Conservation (phyloP, 2,113 vertebrate species). For the Solea senegalensis region DNA sequence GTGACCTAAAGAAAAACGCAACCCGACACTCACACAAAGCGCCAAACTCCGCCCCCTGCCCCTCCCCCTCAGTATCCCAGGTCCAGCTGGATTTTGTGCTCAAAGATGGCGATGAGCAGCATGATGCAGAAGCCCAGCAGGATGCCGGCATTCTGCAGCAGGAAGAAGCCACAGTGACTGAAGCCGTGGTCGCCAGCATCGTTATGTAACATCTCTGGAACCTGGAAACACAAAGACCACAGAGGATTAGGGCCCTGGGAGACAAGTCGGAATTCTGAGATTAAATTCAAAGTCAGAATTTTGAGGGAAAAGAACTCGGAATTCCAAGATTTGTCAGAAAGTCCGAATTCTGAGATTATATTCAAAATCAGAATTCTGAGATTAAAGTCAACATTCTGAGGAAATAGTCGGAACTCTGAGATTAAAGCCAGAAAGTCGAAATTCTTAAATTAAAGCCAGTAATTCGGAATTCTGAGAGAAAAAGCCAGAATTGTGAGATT, state of each 20-base stretch:
- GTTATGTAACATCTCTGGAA: slow-evolving; percentile 98
- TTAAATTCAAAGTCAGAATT: too few relatives aligned
- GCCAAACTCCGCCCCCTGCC: not conserved
- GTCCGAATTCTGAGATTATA: too few relatives aligned
- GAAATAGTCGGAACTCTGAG: too few relatives aligned
- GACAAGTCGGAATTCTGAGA: too few relatives aligned
- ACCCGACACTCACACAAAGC: not conserved
- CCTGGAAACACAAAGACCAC: slow-evolving; percentile 71
- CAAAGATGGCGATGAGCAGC: slow-evolving; percentile 95
- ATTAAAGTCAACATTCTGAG: too few relatives aligned
- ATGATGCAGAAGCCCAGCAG: slow-evolving; percentile 96
- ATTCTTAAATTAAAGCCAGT: too few relatives aligned
- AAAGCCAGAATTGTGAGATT: too few relatives aligned
- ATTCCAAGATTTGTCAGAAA: too few relatives aligned
- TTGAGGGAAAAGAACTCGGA: too few relatives aligned
- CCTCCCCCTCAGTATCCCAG: slow-evolving; percentile 82
- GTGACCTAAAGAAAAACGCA: not conserved
- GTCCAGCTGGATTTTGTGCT: slow-evolving; percentile 93
- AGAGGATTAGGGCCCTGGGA: not conserved
- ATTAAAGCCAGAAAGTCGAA: too few relatives aligned
- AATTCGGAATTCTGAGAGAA: too few relatives aligned
- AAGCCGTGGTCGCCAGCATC: slow-evolving; percentile 95
- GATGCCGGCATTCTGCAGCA: slow-evolving; percentile 96
- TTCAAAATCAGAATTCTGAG: too few relatives aligned
- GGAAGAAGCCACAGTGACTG: slow-evolving; percentile 95